phyloP scores from a whole-genome alignment of 1,140 invertebrate genomes.

The Chelonus insularis region DNA sequence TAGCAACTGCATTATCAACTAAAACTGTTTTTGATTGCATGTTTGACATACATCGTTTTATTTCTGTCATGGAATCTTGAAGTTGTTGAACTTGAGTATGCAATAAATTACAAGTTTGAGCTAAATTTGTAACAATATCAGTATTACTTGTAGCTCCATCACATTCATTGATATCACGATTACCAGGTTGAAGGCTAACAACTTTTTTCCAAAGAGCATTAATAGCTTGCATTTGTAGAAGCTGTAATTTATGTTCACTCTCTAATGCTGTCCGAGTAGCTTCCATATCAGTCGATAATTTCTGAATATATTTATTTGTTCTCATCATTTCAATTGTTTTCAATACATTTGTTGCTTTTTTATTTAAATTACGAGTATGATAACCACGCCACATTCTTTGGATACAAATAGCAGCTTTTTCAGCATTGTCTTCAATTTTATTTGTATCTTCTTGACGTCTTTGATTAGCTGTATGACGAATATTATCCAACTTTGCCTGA shows the following conservation, averaged over 20 bases:
- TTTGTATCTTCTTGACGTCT: conserved; percentile 59
- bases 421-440: conserved; percentile 49
- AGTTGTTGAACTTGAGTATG: conserved; percentile 64
- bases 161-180: conserved; percentile 37
- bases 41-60: conserved; percentile 69
- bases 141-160: conserved; percentile 53
- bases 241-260: conserved; percentile 82
- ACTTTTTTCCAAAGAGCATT: conserved; percentile 89
- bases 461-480: conserved; percentile 63
- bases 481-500: conserved; percentile 65
- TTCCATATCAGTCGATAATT: conserved; percentile 79
- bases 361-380: conserved; percentile 75
- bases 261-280: conserved; percentile 79
- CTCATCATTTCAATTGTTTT: conserved; percentile 78
- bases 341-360: conserved; percentile 72
- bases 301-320: conserved; percentile 85
- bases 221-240: conserved; percentile 87
- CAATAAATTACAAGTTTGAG: conserved; percentile 61
- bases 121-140: conserved; percentile 62
- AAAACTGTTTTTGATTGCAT: conserved; percentile 54
- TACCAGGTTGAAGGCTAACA: conserved; percentile 65
- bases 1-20: conserved; percentile 64
- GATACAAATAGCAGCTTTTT: conserved; percentile 75
- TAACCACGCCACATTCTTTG: conserved; percentile 89
- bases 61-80: conserved; percentile 75